Evolutionary conservation across 2,113 vertebrate genomes (phyloP).

Genomic region (Parus major): DNA sequence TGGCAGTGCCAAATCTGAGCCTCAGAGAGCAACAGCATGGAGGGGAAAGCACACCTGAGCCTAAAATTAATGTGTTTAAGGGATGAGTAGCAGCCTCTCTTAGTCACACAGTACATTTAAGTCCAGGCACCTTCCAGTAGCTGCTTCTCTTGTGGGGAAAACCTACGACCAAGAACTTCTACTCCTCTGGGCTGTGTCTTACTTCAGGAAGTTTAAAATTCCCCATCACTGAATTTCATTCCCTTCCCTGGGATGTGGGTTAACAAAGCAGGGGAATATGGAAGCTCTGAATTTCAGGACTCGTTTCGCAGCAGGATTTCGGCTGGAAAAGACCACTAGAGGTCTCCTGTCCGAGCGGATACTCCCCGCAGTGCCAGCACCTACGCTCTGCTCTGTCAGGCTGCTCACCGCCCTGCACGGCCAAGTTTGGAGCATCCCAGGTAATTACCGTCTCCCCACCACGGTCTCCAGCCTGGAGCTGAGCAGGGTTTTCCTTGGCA

Average conservation of each 20-base stretch:
- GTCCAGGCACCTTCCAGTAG: background rate
- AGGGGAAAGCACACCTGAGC: background rate
- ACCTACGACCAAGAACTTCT: background rate
- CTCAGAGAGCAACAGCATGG: background rate
- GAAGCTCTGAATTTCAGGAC: background rate
- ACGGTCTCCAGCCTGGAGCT: background rate
- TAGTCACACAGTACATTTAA: background rate
- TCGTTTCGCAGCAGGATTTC: background rate
- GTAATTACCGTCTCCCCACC: accelerated
- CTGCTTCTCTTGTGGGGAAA: background rate
- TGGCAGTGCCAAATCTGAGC: background rate
- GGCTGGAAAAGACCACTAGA: background rate
- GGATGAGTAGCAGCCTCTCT: background rate
- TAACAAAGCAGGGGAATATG: accelerated
- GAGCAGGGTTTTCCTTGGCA: background rate
- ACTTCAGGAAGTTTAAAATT: background rate
- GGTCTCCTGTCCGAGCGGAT: background rate
- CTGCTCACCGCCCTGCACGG: background rate
- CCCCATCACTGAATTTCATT: background rate
- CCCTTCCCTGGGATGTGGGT: background rate
- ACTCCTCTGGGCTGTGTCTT: background rate
- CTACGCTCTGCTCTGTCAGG: background rate
- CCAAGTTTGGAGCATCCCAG: background rate
- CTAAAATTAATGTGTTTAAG: background rate
- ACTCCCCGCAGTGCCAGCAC: background rate